Evolutionary conservation across 2,113 vertebrate species (phyloP).

Genomic region (Holacanthus passer): DNA sequence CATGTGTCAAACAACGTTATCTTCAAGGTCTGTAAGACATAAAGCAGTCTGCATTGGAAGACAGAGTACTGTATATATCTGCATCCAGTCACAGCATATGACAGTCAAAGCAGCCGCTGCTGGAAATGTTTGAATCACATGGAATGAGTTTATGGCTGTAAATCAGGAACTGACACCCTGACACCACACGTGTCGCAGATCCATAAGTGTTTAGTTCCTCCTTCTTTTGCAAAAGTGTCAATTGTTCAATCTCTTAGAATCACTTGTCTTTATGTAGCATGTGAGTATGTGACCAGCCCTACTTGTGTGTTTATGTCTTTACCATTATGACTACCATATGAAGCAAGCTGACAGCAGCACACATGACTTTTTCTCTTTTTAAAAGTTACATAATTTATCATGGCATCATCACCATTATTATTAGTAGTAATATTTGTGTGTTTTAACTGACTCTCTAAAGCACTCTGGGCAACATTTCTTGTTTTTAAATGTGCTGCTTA

Average conservation of each 20-base stretch:
- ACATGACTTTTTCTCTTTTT: neutral
- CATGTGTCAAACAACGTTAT: conserved; percentile 1
- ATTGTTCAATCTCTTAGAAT: neutral
- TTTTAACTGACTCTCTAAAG: too few species aligned
- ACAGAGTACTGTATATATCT: neutral
- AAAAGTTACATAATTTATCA: too few species aligned
- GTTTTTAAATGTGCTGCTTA: neutral
- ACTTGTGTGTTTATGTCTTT: neutral
- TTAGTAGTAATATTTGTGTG: too few species aligned
- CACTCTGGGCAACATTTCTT: too few species aligned
- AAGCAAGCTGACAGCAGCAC: neutral
- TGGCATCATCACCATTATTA: too few species aligned
- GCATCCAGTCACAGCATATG: neutral
- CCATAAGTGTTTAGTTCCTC: neutral
- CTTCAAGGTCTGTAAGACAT: neutral
- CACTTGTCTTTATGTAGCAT: neutral
- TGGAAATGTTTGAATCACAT: neutral
- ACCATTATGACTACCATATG: neutral
- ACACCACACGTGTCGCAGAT: conserved; percentile 15
- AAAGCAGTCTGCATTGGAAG: neutral
- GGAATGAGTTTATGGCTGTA: neutral
- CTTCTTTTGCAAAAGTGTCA: neutral
- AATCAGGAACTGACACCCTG: neutral
- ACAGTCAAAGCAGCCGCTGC: neutral
- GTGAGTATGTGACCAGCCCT: neutral